Evolutionary conservation across 2,888 invertebrate species (phyloP), one percentile per base, ranked within the genome.

Genomic region (Melieria crassipennis): DNA sequence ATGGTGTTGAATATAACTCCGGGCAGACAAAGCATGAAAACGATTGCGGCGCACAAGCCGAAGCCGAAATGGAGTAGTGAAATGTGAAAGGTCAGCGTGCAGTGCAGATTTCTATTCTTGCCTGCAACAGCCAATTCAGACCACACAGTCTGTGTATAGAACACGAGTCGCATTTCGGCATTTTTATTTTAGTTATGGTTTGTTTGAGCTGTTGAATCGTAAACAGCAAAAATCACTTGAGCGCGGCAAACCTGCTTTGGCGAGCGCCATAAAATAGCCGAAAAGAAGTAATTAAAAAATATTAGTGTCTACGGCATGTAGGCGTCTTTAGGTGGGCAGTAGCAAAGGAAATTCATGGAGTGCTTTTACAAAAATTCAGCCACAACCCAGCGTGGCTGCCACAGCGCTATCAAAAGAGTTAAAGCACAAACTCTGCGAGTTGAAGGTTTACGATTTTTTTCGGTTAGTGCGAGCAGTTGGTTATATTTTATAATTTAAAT

Each of bases 211-310:
- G 43, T 46, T 46, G n/a, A 61, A 61, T 61, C 13, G 11, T 64
- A 30, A 52, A 62, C 30, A 30, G 30, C 30, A 30, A 30, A 30
- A 30, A 30, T 30, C 30, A 30, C 30, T 1, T 30, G 48, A 52
- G 64, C 55, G 52, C 52, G 64, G 43, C 52, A 65, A 65, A 65
- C 64, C 64, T 65, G 64, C 64, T 65, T 13, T 13, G 45, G 10
- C 11, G 58, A 11, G 43, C 67, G 5, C 9, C 58, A 48, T 43
- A 60, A 67, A 60, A 46, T 60, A 67, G 48, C 56, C 58, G 60
- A 60, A 67, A 58, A 60, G 60, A 67, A 50, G 60, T 60, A 43
- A 67, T 67, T 66, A n/a, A 9, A 67, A 50, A 67, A 67, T 48
- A 67, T 60, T 60, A 60, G 60, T 60, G 47, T 67, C n/a, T 6